Evolutionary conservation across 2,797 vertebrate species (phyloP), one percentile per base, ranked within the genome.

Genomic region (Cetoscarus ocellatus): DNA sequence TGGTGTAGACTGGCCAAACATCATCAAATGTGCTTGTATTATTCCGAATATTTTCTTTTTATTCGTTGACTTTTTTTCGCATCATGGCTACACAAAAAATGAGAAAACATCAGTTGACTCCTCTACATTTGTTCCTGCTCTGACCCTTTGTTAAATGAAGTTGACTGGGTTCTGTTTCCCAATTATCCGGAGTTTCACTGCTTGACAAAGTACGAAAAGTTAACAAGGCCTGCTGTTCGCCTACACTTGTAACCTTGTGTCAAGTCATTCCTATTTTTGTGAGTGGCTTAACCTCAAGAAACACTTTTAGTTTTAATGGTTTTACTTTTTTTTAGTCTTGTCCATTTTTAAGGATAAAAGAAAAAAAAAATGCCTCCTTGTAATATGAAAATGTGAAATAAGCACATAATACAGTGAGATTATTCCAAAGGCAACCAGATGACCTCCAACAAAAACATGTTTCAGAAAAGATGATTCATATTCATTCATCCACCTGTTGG

Each of bases 191-290:
- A 45, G 13, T 43, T 83, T 12, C 47, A 43, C 39, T 18, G n/a
- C 17, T 50, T 18, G 40, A 27, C 13, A 10, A n/a, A 57, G 55
- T 62, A 35, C 73, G 75, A 77, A 45, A 50, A 45, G 3, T 66
- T 43, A 67, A 54, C 53, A 55, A 63, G 38, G 40, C 35, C 45
- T 6, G n/a, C 42, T 54, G 10, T 19, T 42, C 48, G 45, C 12
- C 39, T 9, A 14, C 48, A 40, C 19, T 42, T 58, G 17, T 61
- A 58, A 64, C 64, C 59, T 67, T 17, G 48, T 73, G 68, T 52
- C 70, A 73, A 77, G 61, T 64, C 48, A 19, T 70, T 27, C 58
- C 48, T 10, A 39, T 57, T 67, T 66, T 61, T 64, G 27, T 42
- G 27, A 55, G 44, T 34, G 45, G 38, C 40, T 50, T 8, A 9